These are phyloP conservation scores for Fissipunctia ypsillon DNA, from an alignment of 2,888 invertebrate species.

Conservation along the genomic window DNA sequence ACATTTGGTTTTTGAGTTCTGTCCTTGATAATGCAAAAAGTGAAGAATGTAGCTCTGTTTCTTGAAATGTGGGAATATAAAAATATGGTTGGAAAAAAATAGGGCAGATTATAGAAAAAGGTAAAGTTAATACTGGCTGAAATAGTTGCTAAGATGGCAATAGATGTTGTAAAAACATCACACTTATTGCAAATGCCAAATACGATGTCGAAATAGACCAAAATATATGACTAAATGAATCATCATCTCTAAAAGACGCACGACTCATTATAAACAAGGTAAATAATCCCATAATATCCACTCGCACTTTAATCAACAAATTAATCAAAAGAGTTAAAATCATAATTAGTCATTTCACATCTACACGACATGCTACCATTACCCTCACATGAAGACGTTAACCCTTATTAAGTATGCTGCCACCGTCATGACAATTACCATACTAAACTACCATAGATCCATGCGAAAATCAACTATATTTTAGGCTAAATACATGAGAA, in stretches of 20 bases:
- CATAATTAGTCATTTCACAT: conserved; percentile 34
- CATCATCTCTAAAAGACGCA: conserved; percentile 5
- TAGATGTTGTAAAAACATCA: conserved; percentile 1
- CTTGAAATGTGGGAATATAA: conserved; percentile 7
- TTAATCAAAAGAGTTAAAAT: conserved; percentile 37
- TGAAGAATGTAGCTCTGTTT: conserved; percentile 30
- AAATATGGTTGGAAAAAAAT: background rate
- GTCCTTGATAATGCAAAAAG: conserved; percentile 56
- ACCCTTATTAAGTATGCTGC: conserved; percentile 70
- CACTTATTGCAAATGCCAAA: conserved; percentile 4
- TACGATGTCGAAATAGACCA: conserved; percentile 12
- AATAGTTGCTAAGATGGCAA: background rate
- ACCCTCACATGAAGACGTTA: conserved; percentile 61
- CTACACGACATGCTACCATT: conserved; percentile 39
- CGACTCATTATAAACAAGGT: conserved; percentile 14
- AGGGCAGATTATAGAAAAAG: background rate
- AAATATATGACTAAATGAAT: conserved; percentile 25
- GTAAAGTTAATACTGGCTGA: background rate
- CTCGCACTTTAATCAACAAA: conserved; percentile 31
- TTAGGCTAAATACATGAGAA: conserved; percentile 74
- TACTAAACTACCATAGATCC: conserved; percentile 73
- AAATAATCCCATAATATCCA: conserved; percentile 29
- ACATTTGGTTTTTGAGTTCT: conserved; percentile 31
- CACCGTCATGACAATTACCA: conserved; percentile 75
- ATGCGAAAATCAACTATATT: conserved; percentile 68